These are phyloP conservation scores for Melanotaenia duboulayi DNA, from an alignment of 2,113 vertebrate genomes.

Conservation along the genomic window DNA sequence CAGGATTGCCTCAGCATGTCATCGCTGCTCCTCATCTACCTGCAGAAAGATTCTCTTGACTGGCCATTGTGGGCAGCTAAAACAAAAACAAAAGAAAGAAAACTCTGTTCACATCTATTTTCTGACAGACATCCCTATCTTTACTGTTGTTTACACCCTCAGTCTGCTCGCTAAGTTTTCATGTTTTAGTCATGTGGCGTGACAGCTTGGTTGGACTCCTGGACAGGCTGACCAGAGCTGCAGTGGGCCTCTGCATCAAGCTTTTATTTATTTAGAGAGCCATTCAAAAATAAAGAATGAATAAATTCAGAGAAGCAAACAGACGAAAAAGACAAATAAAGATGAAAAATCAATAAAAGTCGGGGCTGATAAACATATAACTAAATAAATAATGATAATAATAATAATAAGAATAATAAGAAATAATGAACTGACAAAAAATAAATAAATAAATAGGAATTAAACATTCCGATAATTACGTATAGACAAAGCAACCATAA, in stretches of 20 bases:
- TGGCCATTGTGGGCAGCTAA: conserved; percentile 60
- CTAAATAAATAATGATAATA: no score
- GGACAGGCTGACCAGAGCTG: background rate
- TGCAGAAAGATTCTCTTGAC: conserved; percentile 61
- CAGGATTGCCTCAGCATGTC: conserved; percentile 53
- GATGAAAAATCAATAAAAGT: background rate
- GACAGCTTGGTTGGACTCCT: conserved; percentile 17
- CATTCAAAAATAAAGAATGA: background rate
- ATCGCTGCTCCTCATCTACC: conserved; percentile 56
- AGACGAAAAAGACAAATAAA: background rate
- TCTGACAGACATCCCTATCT: conserved; percentile 55
- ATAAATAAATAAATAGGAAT: no score
- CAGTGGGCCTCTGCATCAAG: background rate
- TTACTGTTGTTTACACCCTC: conserved; percentile 27
- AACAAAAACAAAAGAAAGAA: conserved; percentile 25
- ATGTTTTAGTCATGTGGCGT: conserved; percentile 17
- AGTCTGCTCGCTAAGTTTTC: conserved; percentile 9
- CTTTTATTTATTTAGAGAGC: background rate
- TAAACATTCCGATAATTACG: no score
- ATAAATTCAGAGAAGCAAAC: background rate
- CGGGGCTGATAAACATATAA: no score
- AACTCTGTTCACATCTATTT: conserved; percentile 46
- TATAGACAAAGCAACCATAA: background rate
- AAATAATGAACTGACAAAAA: no score
- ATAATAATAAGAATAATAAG: no score